Evolutionary conservation across 2,797 vertebrate species (phyloP).

Genomic region (Galago senegalensis): DNA sequence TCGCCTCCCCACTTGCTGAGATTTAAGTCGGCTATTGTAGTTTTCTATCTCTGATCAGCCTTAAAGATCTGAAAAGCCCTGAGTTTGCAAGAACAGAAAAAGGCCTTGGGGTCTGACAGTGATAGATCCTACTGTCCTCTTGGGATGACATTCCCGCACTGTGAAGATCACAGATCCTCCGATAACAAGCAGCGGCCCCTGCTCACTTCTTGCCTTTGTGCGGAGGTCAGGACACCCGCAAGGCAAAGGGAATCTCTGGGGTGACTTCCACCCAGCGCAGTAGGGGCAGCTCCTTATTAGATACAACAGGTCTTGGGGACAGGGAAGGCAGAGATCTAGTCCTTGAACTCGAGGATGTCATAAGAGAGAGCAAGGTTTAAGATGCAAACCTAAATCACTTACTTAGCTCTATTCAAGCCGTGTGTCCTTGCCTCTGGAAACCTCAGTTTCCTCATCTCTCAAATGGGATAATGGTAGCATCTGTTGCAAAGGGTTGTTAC

Average conservation of each 20-base stretch:
- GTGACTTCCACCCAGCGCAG: not conserved
- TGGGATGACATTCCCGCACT: conserved; percentile 76
- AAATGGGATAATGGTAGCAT: not conserved
- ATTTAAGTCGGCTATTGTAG: conserved; percentile 87
- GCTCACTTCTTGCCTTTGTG: conserved; percentile 72
- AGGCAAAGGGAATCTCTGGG: conserved; percentile 24
- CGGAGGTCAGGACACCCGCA: conserved; percentile 78
- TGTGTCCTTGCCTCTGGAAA: not conserved
- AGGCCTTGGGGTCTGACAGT: conserved; percentile 79
- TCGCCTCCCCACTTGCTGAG: conserved; percentile 84
- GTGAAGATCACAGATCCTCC: conserved; percentile 71
- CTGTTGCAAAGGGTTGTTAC: not conserved
- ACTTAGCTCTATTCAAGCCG: not conserved
- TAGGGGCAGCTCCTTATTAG: not conserved
- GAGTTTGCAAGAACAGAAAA: conserved; percentile 87
- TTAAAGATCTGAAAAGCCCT: conserved; percentile 88
- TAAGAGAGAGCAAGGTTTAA: not conserved
- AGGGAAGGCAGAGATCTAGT: not conserved
- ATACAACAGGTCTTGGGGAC: not conserved
- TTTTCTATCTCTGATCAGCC: conserved; percentile 87
- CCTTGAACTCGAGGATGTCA: not conserved
- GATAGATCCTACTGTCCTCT: conserved; percentile 84
- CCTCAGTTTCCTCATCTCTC: conserved; percentile 10
- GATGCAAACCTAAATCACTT: not conserved
- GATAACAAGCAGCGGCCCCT: conserved; percentile 80